Evolutionary conservation across 1,140 invertebrate species (phyloP).

Genomic region (Ganaspis sp.): DNA sequence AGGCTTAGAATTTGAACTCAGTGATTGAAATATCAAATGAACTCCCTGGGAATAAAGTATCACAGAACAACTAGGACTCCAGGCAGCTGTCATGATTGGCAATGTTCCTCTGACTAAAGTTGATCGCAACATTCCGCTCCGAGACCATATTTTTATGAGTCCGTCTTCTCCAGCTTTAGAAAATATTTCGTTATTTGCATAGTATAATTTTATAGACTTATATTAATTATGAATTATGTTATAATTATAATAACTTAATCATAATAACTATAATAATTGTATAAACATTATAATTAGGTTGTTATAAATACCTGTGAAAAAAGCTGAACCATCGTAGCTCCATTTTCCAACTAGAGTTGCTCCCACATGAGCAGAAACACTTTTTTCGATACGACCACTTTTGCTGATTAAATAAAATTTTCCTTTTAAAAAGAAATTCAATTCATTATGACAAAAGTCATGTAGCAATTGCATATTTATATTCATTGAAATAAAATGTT

Average conservation of each 20-base stretch:
- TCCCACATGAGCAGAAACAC: constrained; percentile 94
- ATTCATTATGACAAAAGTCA: no score
- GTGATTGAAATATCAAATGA: constrained; percentile 90
- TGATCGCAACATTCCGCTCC: constrained; percentile 95
- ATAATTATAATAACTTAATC: not conserved
- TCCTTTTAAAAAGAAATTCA: constrained; percentile 74
- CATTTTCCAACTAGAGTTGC: constrained; percentile 90
- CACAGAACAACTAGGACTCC: constrained; percentile 90
- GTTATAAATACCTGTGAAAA: constrained; percentile 89
- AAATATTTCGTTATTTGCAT: not conserved
- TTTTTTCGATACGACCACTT: constrained; percentile 94
- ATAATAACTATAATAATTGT: no score
- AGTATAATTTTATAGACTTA: no score
- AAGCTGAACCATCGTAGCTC: constrained; percentile 94
- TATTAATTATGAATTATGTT: no score
- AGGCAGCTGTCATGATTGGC: constrained; percentile 88
- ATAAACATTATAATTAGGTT: no score
- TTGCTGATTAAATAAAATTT: constrained; percentile 93
- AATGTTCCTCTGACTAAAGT: constrained; percentile 89
- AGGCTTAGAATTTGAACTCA: constrained; percentile 92
- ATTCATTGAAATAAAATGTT: no score
- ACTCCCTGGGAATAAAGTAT: constrained; percentile 91
- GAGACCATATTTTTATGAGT: constrained; percentile 96
- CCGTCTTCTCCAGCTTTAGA: constrained; percentile 95
- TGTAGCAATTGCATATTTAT: no score